phyloP scores from a whole-genome alignment of 2,888 invertebrate genomes.

The Luperina nickerlii region DNA sequence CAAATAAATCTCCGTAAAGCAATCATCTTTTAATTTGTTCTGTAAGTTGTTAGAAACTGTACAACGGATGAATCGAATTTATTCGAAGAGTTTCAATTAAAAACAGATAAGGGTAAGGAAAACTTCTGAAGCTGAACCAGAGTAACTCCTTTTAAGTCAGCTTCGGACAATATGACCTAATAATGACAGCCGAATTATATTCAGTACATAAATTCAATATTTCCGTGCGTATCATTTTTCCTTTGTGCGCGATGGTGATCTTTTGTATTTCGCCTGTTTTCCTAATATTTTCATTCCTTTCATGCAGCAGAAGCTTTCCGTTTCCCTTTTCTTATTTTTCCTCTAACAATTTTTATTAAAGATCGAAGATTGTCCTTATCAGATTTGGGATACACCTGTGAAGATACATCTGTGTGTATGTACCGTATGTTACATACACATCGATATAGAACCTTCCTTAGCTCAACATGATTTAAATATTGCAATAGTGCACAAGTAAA shows the following conservation, averaged over 20 bases:
- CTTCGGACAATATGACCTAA: neutral
- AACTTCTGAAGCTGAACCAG: slow-evolving; percentile 19
- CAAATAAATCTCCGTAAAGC: slow-evolving; percentile 22
- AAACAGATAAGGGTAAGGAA: slow-evolving; percentile 36
- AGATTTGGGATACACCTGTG: slow-evolving; percentile 12
- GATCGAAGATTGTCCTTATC: slow-evolving; percentile 46
- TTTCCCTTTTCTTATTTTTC: slow-evolving; percentile 34
- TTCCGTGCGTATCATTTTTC: neutral
- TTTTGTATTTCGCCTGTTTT: slow-evolving; percentile 4
- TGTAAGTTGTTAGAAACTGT: slow-evolving; percentile 53
- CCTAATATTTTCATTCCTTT: slow-evolving; percentile 24
- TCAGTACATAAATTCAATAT: neutral
- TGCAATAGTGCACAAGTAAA: slow-evolving; percentile 56
- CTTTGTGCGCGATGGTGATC: neutral
- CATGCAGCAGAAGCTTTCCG: slow-evolving; percentile 23
- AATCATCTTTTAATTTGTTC: slow-evolving; percentile 65
- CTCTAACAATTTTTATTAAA: slow-evolving; percentile 36
- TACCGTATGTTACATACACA: neutral
- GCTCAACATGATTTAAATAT: slow-evolving; percentile 57
- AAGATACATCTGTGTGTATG: no score
- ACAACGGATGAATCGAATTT: slow-evolving; percentile 57
- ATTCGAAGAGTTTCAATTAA: slow-evolving; percentile 54
- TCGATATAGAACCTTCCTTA: slow-evolving; percentile 2
- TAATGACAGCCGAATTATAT: neutral
- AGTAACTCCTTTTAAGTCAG: slow-evolving; percentile 13